A percentile compares a stretch with the other conserved stretches of the same genome.
phyloP scores from a whole-genome alignment of 2,888 invertebrate genomes.

The Tubiluchus corallicola region DNA sequence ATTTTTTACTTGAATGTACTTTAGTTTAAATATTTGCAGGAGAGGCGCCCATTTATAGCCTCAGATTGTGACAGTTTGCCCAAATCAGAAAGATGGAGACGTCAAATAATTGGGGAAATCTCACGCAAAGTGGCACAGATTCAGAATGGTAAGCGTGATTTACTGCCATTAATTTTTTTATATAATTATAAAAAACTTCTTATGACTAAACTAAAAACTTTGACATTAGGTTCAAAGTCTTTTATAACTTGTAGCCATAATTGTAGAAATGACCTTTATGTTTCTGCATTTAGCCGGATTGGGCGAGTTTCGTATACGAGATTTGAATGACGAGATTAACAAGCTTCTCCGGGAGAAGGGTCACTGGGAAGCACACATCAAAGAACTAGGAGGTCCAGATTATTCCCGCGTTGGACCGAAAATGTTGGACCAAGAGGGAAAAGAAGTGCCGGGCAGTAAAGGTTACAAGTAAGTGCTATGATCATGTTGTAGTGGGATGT shows the following conservation, averaged over 20 bases:
- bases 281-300: constrained; percentile 50
- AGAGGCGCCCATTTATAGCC: constrained; percentile 76
- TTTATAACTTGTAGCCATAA: constrained; percentile 8
- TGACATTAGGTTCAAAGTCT: constrained; percentile 6
- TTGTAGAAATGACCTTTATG: constrained; percentile 6
- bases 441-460: constrained; percentile 90
- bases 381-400: constrained; percentile 84
- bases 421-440: constrained; percentile 61
- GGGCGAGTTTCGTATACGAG: constrained; percentile 94
- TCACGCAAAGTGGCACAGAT: constrained; percentile 97
- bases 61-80: constrained; percentile 80
- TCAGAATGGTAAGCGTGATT: constrained; percentile 54
- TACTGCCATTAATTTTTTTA: neutral
- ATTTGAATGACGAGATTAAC: constrained; percentile 98
- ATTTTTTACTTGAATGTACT: neutral
- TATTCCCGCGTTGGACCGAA: constrained; percentile 19
- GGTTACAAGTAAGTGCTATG: constrained; percentile 63
- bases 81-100: constrained; percentile 85
- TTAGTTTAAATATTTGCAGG: constrained; percentile 27
- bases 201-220: neutral
- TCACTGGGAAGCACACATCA: constrained; percentile 95
- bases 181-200: neutral
- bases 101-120: constrained; percentile 90
- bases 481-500: too few species aligned
- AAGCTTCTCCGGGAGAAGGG: constrained; percentile 84